Evolutionary conservation across 2,888 invertebrate genomes (phyloP).

Genomic region (Lepidochitona cinerea): DNA sequence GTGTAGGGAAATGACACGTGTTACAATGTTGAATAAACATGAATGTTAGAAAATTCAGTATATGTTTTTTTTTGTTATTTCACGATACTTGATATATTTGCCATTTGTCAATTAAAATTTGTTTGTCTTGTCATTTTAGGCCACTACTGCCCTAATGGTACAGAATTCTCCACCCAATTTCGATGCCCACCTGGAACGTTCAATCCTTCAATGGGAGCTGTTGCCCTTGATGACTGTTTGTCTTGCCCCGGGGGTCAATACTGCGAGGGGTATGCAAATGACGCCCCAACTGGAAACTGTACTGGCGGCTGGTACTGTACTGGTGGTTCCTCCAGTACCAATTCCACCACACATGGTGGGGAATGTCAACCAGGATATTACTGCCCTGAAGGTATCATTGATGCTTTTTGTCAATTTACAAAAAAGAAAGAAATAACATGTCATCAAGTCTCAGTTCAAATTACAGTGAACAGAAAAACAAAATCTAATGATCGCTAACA

Average conservation of each 20-base stretch:
- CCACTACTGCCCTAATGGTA: conserved; percentile 64
- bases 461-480: too few species aligned
- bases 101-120: too few species aligned
- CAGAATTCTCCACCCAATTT: conserved; percentile 51
- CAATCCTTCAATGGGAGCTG: conserved; percentile 48
- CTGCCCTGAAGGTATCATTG: conserved; percentile 57
- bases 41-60: too few species aligned
- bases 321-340: conserved; percentile 51
- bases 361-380: conserved; percentile 59
- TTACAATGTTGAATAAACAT: too few species aligned
- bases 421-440: background rate
- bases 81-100: too few species aligned
- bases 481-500: too few species aligned
- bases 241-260: conserved; percentile 62
- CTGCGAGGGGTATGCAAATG: conserved; percentile 61
- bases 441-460: background rate
- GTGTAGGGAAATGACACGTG: too few species aligned
- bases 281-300: conserved; percentile 58
- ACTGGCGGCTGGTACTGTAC: conserved; percentile 62
- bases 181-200: conserved; percentile 62
- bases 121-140: too few species aligned
- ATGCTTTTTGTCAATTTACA: background rate
- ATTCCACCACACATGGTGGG: conserved; percentile 57
- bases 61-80: too few species aligned
- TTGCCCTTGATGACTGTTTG: conserved; percentile 46